A percentile compares a stretch with the other conserved stretches of the same genome.
phyloP scores from a whole-genome alignment of 1,140 invertebrate genomes.

The Metopolophium dirhodum region DNA sequence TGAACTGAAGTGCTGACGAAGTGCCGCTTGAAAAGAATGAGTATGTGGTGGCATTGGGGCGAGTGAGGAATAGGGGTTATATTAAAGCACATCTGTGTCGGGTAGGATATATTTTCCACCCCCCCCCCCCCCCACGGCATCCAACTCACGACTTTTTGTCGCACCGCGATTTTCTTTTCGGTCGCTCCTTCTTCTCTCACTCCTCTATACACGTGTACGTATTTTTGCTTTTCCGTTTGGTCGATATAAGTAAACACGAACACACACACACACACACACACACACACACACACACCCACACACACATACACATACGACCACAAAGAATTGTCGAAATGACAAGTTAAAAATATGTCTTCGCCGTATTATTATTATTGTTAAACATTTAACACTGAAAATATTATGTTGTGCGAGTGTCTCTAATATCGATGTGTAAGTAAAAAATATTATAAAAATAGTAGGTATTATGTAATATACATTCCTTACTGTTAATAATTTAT shows the following conservation, averaged over 20 bases:
- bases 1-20: slow-evolving; percentile 52
- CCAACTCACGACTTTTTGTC: slow-evolving; percentile 39
- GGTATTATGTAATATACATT: neutral
- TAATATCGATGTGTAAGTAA: neutral
- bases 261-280: neutral
- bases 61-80: slow-evolving; percentile 36
- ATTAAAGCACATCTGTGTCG: slow-evolving; percentile 49
- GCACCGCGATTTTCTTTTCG: neutral
- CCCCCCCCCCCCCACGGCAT: neutral
- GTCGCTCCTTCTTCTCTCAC: slow-evolving; percentile 9
- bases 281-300: neutral
- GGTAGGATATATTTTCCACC: slow-evolving; percentile 30
- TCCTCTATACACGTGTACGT: neutral
- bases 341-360: neutral
- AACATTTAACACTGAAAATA: neutral
- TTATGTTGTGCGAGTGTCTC: neutral
- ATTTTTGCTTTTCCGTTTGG: neutral
- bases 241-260: slow-evolving; percentile 26
- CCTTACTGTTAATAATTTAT: slow-evolving; percentile 6
- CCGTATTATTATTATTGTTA: neutral
- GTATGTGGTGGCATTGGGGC: neutral
- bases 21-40: slow-evolving; percentile 41
- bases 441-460: neutral
- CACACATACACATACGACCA: neutral
- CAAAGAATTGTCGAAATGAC: neutral